Percentiles rank a stretch among this genome's conserved stretches.
phyloP scores from a whole-genome alignment of 2,888 invertebrate species.

The Podabrus alpinus region DNA sequence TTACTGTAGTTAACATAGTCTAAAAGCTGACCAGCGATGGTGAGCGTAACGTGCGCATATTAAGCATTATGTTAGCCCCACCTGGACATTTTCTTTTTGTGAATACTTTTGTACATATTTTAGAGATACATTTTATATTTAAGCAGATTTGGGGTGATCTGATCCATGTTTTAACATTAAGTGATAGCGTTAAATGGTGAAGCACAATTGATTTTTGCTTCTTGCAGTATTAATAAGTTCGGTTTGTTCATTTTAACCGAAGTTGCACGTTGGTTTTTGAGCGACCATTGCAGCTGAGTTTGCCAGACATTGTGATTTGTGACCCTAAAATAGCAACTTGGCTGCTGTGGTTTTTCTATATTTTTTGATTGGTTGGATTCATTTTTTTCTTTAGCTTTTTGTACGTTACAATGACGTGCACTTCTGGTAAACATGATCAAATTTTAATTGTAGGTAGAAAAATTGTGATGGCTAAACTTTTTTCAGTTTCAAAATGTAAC shows the following conservation, averaged over 20 bases:
- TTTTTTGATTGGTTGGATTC: background rate
- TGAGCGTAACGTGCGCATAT: background rate
- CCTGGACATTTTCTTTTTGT: background rate
- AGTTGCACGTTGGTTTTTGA: background rate
- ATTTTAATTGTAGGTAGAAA: background rate
- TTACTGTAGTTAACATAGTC: background rate
- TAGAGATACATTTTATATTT: background rate
- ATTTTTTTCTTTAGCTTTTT: background rate
- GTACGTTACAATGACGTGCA: background rate
- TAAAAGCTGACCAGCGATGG: background rate
- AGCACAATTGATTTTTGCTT: background rate
- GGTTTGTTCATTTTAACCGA: background rate
- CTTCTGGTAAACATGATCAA: background rate
- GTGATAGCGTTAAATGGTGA: background rate
- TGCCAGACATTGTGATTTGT: background rate
- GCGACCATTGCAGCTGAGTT: background rate
- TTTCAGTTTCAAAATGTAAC: background rate
- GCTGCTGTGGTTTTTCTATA: background rate
- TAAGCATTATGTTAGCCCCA: background rate
- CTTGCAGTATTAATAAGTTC: background rate
- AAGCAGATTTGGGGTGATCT: background rate
- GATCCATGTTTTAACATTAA: background rate
- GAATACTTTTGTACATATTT: background rate
- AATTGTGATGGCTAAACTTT: background rate
- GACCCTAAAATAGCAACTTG: background rate